Base-by-base conservation (phyloP, 2,888 invertebrate species). In the Gryllus longicercus region DNA sequence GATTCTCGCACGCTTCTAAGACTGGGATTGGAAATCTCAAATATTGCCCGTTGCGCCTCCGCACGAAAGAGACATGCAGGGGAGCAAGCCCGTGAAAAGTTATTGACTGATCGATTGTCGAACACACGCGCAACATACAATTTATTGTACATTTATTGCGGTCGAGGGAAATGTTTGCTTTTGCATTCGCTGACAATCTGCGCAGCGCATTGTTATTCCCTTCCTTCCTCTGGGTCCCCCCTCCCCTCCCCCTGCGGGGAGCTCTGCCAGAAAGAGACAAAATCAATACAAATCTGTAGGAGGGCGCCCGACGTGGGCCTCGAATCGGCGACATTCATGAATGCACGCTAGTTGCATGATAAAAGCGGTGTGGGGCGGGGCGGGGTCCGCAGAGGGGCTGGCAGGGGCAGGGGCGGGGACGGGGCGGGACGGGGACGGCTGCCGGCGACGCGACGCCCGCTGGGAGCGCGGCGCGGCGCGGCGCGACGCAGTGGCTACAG, bases 261-360 rank as follows among this genome's bases (percentile, higher is more conserved):
- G 63, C 63, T 8, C n/a, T n/a, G 63, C 63, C 63, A 63, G 63
- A 63, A 63, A 63, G 63, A 63, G 63, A 63, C 63, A 63, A 63
- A 63, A 63, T 63, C 63, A 63, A 63, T 63, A 63, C 63, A 63
- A 63, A 63, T 63, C 63, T 63, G 63, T 8, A n/a, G n/a, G 63
- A 14, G 63, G 3, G 63, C 63, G 11, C 63, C 63, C 63, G n/a
- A 14, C 14, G 63, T 63, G 63, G 63, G 63, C 14, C 63, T 63
- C 12, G 63, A 63, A 63, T 63, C 63, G 63, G n/a, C 63, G 63
- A 63, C 63, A 63, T 63, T 63, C 63, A 63, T 63, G 63, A 63
- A 63, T 63, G 63, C n/a, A 63, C n/a, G 63, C 63, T 63, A 63
- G 63, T 63, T 63, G 63, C 63, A 63, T 63, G 63, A 63, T 63